Evolutionary conservation across 2,888 invertebrate genomes (phyloP), one percentile per base, ranked within the genome.

Genomic region (Apodemia duryi): DNA sequence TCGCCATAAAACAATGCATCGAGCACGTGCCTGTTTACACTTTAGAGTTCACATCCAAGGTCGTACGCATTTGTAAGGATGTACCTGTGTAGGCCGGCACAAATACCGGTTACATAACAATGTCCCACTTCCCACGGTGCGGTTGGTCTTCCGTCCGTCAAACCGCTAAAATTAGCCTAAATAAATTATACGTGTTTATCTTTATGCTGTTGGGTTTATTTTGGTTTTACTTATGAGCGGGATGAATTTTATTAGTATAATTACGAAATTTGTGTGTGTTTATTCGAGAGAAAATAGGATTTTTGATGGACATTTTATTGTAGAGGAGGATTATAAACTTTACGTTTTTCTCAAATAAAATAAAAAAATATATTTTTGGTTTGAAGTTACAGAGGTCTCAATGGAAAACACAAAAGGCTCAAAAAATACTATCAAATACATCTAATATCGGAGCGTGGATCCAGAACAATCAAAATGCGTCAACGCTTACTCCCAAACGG

Each of bases 11-110:
- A 91, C 91, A 91, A 91, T 91, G 91, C 91, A 90, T 87, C 83
- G 87, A 82, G 80, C 91, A 87, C 89, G 88, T 89, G 91, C 85
- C 82, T 84, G 86, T 85, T 88, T 88, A 90, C 89, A 89, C 87
- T 90, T 88, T 86, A 84, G 88, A 89, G 91, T 90, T 90, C 88
- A 88, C 86, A 88, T 86, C 84, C 87, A 91, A 91, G 91, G 91
- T 87, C 90, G 86, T 86, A 88, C 89, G 91, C 88, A 89, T 91
- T 90, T 89, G 91, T 89, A 89, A 91, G 90, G 91, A 91, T 91
- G 90, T 89, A 83, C 85, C 84, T 79, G 86, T 85, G 86, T 89
- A 85, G 88, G 90, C 81, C 84, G 88, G 81, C 80, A 88, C 86
- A 88, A 90, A 89, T 88, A 89, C 87, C 87, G 88, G 85, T 91